Conservation (phyloP, 2,888 invertebrate genomes). For the Gastracanthus pulcherrimus region DNA sequence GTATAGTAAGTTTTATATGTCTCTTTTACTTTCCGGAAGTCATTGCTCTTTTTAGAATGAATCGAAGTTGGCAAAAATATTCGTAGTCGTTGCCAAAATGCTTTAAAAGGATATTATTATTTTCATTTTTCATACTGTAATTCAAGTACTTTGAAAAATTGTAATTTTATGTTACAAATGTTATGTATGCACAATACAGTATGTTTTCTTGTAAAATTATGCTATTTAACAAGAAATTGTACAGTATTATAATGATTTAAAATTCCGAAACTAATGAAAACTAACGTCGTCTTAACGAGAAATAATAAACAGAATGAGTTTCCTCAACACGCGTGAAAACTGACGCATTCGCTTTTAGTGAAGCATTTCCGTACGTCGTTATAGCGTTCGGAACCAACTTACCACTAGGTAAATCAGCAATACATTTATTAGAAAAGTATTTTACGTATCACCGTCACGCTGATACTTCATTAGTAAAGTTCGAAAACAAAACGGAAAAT, state of each 20-base stretch:
- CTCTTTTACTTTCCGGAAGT: background rate
- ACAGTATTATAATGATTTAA: background rate
- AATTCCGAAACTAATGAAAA: background rate
- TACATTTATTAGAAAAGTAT: constrained; percentile 1
- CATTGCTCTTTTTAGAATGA: background rate
- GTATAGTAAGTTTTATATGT: background rate
- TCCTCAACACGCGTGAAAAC: background rate
- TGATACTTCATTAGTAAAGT: no score
- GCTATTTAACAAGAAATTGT: no score
- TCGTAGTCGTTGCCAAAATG: background rate
- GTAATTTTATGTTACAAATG: no score
- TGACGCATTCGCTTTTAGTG: background rate
- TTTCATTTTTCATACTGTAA: no score
- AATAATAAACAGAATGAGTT: background rate
- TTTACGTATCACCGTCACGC: background rate
- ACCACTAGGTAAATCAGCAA: background rate
- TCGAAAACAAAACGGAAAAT: no score
- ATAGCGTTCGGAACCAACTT: background rate
- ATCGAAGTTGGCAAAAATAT: background rate
- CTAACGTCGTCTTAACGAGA: background rate
- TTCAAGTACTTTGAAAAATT: no score
- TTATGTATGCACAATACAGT: no score
- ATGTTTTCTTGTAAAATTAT: no score
- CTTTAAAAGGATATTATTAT: no score
- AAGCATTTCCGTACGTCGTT: background rate